Base-by-base conservation (phyloP, 2,888 invertebrate species). In the Liopterus haemorrhoidalis region DNA sequence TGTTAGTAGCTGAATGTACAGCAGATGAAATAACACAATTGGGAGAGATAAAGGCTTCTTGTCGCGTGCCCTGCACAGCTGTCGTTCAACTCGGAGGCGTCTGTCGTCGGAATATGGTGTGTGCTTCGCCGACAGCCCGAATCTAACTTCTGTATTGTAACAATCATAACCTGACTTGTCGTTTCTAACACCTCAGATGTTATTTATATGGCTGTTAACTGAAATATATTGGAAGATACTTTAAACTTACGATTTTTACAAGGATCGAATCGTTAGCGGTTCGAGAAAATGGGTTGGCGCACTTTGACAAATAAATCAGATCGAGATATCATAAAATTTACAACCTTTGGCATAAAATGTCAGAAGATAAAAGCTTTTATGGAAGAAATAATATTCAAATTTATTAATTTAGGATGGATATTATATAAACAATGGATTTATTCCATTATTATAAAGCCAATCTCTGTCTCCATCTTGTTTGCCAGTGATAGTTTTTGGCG, bases 11-110 rank as follows among this genome's bases (percentile, higher is more conserved):
- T 12, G 24, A 22, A 36, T 11, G 14, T n/a, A 25, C 5, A 46
- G 57, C 65, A 65, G 66, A 66, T 66, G 65, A 66, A 65, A 64
- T 61, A 65, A 65, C 65, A 59, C 57, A 64, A 66, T 65, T 61
- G 64, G 57, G 58, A 59, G 57, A 64, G 65, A 65, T 66, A 66
- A 66, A 66, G 64, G 63, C 63, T 63, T 63, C 60, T 61, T 58
- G 64, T 63, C 65, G 64, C 64, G 65, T 66, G 66, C 63, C 61
- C 12, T 9, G 58, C 53, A 60, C 59, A 60, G 52, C 56, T 53
- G 54, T 49, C 52, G 37, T 53, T 48, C 6, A 4, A 15, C 2
- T n/a, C n/a, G n/a, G n/a, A n/a, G n/a, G n/a, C n/a, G n/a, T n/a
- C n/a, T n/a, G n/a, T n/a, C n/a, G n/a, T n/a, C n/a, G n/a, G n/a